phyloP scores from a whole-genome alignment of 2,113 vertebrate species.

The Psilopsiagon aurifrons region DNA sequence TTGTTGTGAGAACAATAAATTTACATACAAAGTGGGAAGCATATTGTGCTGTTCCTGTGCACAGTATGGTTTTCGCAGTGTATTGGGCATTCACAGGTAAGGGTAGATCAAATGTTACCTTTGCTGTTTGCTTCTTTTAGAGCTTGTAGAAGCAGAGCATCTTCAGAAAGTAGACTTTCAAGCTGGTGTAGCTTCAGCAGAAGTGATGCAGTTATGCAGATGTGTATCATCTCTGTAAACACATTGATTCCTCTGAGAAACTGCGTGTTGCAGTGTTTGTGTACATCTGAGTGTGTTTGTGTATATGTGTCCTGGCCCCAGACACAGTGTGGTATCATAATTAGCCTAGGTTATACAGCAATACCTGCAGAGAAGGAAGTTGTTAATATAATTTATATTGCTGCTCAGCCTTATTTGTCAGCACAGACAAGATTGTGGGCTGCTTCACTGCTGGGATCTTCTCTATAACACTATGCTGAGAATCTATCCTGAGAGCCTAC shows the following conservation, averaged over 20 bases:
- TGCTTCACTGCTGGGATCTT: not conserved
- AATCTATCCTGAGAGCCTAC: not conserved
- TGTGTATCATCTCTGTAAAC: not conserved
- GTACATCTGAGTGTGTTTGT: not conserved
- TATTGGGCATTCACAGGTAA: not conserved
- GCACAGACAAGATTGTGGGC: not conserved
- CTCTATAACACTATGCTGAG: not conserved
- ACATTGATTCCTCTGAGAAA: not conserved
- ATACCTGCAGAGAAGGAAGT: not conserved
- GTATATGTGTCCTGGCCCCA: accelerated
- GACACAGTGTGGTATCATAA: not conserved
- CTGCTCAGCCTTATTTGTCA: not conserved
- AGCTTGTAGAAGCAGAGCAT: not conserved
- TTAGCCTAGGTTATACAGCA: not conserved
- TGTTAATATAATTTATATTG: not conserved
- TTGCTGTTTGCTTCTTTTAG: not conserved
- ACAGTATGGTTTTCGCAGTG: not conserved
- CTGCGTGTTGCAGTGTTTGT: not conserved
- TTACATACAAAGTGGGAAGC: not conserved
- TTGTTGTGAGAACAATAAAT: not conserved
- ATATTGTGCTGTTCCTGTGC: not conserved
- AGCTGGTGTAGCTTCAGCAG: not conserved
- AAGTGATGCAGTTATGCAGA: not conserved
- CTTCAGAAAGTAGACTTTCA: not conserved
- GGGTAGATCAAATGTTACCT: not conserved